Evolutionary conservation across 2,113 vertebrate genomes (phyloP), one percentile per base, ranked within the genome.

Genomic region (Neogobius melanostomus): DNA sequence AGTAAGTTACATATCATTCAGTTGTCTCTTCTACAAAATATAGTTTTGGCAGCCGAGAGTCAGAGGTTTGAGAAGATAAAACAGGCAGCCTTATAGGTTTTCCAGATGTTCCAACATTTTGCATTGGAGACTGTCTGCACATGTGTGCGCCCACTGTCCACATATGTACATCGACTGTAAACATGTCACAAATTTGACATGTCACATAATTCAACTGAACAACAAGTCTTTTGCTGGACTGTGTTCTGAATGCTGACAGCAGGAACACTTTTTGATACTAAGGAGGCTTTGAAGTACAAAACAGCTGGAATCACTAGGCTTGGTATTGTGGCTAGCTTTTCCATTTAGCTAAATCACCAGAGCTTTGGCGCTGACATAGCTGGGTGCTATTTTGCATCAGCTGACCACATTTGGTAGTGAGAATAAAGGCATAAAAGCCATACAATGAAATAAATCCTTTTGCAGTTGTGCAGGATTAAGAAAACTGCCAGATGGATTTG

Each of bases 281-380:
- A 53, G n/a, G 46, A 64, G 63, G 71, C 77, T 82, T 72, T 83
- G 74, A 80, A 82, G 72, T 65, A 71, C 28, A 74, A 62, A 82
- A 68, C 61, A 74, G 44, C 74, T 67, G 65, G 68, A 66, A 81
- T 52, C 15, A 67, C 36, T 67, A 15, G 57, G 79, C 53, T 61
- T 67, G 68, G 43, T 48, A 7, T 56, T 47, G 16, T 42, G 59
- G 48, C 71, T 74, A 62, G 62, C 44, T 63, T 66, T 54, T 50
- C 53, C 75, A n/a, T 42, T 74, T 71, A 42, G 79, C 64, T 67
- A 16, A 82, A 76, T 82, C 11, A 54, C 49, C 66, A 71, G 65
- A 59, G 69, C 65, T 78, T 56, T 64, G 17, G 47, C 60, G 48
- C 73, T 50, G 54, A 48, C 70, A 64, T 70, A 50, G 61, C 53